Conservation (phyloP, 2,797 vertebrate species). For the Synanceia verrucosa region DNA sequence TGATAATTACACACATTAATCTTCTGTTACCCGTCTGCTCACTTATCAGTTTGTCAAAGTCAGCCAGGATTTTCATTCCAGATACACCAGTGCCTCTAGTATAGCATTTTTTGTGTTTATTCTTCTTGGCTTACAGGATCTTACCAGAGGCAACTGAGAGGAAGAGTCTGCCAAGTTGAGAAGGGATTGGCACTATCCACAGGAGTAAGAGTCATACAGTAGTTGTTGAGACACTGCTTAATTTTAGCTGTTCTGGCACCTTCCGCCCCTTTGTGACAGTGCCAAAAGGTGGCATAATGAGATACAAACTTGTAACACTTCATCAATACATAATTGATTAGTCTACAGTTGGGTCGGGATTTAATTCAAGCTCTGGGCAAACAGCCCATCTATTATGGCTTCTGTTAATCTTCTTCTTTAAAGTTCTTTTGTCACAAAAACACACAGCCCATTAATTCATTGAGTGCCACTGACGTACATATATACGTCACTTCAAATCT, state of each 20-base stretch:
- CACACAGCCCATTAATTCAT: background rate
- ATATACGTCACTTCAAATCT: too few species aligned
- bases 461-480: too few species aligned
- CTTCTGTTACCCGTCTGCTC: slow-evolving; percentile 75
- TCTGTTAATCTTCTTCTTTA: slow-evolving; percentile 50
- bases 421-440: slow-evolving; percentile 38
- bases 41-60: slow-evolving; percentile 82
- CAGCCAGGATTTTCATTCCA: slow-evolving; percentile 72
- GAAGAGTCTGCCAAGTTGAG: slow-evolving; percentile 67
- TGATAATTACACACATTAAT: slow-evolving; percentile 82
- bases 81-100: slow-evolving; percentile 64
- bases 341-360: slow-evolving; percentile 67
- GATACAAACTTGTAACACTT: slow-evolving; percentile 75
- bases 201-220: slow-evolving; percentile 48
- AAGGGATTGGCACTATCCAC: slow-evolving; percentile 64
- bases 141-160: slow-evolving; percentile 72
- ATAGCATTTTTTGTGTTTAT: slow-evolving; percentile 48
- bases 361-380: slow-evolving; percentile 56
- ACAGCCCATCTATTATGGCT: slow-evolving; percentile 39
- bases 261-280: slow-evolving; percentile 42
- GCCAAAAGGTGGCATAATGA: slow-evolving; percentile 71
- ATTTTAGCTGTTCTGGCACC: slow-evolving; percentile 66
- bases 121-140: slow-evolving; percentile 71
- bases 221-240: slow-evolving; percentile 71
- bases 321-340: slow-evolving; percentile 79